Base-by-base conservation (phyloP, 2,797 vertebrate genomes). In the Gallinago stenura region DNA sequence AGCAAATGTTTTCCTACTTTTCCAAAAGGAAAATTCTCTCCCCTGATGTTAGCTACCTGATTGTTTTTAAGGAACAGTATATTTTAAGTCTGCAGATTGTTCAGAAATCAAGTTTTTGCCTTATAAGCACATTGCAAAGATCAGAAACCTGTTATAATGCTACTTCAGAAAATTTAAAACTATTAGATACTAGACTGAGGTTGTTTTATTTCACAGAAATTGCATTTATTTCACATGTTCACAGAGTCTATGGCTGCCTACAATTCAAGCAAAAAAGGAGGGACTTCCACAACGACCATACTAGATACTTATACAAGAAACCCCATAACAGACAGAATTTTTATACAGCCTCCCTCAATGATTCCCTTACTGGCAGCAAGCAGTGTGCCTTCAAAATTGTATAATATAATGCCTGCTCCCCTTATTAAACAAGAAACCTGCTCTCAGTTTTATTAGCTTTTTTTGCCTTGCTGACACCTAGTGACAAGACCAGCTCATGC, bases 401-500 rank as follows among this genome's bases (percentile, higher is more conserved):
- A 16, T 24, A 69, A 43, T 8, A 65, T 8, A 89, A 80, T 28
- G 30, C 8, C 46, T 72, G 31, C 5, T 75, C 20, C 28, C 0
- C 0, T 46, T 60, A 62, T 19, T 76, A 87, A 72, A n/a, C 26
- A 84, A 84, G 66, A 54, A 78, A 37, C 9, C n/a, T 39, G 18
- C 46, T 76, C 43, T 72, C 26, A 39, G 2, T 50, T 58, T 61
- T 64, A 69, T 20, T 54, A 84, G 80, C 31, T 43, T 79, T 65
- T 92, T 94, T 95, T 84, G 58, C 66, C 83, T 88, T 93, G 70
- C 85, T 97, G 93, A 96, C 90, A 96, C n/a, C 90, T 96, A 95
- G 88, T 90, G 96, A 94, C 3, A 4, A 82, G 78, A 89, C 4
- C 28, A 88, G 79, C 12, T 91, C 30, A 76, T 9, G 5, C 0